Base-by-base conservation (phyloP, 2,888 invertebrate genomes). In the Macrostomum cliftonense region DNA sequence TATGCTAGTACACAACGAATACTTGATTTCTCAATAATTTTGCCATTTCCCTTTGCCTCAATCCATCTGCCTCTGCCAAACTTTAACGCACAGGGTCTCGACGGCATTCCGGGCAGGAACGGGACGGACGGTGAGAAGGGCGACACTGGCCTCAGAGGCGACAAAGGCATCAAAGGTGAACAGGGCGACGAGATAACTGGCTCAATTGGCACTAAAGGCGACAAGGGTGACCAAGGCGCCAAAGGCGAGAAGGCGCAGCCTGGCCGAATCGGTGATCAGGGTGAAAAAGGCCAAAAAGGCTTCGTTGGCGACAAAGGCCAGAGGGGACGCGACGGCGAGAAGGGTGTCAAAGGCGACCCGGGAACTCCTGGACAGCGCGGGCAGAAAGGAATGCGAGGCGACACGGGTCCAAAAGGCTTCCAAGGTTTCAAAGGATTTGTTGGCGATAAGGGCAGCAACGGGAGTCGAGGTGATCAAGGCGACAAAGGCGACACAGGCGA, bases 331-430 rank as follows among this genome's bases (percentile, higher is more conserved):
- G 47, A 39, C 21, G 46, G 46, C 36, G 9, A 43, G 4, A 43
- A 17, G 20, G 16, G 20, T 2, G 20, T 43, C 14, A 43, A 16
- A 20, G 20, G 47, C 17, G 46, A 19, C 7, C 37, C 42, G 2
- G 52, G 52, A 19, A 20, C 39, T 14, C 42, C 28, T 28, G 53
- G 53, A 2, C 13, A 28, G 2, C 11, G 42, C 9, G 56, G 56
- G 14, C 20, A 39, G 17, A 43, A 49, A 4, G 56, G 56, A 13
- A 37, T 14, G 19, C 50, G 48, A 28, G 55, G 55, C 21, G 16
- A 21, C 4, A 53, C 45, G 19, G 52, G 52, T 13, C 20, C 37
- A 12, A 2, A 12, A 12, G 36, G 13, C 14, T 16, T 44, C 42
- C 46, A 44, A 43, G 19, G 42, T 4, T 42, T 46, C 20, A 46